A percentile compares a stretch with the other conserved stretches of the same genome.
phyloP scores from a whole-genome alignment of 2,113 vertebrate species.

The Pseudolaguvia tuberculata region DNA sequence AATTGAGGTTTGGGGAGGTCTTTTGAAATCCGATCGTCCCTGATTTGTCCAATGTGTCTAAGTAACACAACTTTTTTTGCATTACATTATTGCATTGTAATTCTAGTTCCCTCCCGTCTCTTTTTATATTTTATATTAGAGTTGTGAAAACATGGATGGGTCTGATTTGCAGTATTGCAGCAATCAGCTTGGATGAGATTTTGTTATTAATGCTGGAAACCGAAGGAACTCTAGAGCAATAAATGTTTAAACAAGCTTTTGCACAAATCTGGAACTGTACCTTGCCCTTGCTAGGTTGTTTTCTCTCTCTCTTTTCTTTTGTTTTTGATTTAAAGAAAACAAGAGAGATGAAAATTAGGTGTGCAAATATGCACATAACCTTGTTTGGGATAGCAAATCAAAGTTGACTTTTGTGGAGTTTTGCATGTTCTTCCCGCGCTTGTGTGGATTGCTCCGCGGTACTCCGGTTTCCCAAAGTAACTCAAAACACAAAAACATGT shows the following conservation, averaged over 20 bases:
- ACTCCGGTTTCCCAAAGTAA: too few species aligned
- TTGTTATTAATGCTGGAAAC: conserved; percentile 47
- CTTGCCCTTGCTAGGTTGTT: conserved; percentile 35
- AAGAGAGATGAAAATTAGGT: conserved; percentile 49
- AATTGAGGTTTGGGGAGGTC: conserved; percentile 60
- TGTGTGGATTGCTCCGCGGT: too few species aligned
- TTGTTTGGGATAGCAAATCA: conserved; percentile 45
- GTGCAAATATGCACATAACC: conserved; percentile 53
- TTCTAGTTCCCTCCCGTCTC: conserved; percentile 8
- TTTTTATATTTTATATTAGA: conserved; percentile 35
- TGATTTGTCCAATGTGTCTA: conserved; percentile 38
- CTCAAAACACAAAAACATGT: too few species aligned
- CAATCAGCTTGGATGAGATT: conserved; percentile 48
- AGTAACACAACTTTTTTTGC: conserved; percentile 33
- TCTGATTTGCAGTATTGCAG: conserved; percentile 55
- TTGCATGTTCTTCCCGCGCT: too few species aligned
- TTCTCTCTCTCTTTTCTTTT: not conserved
- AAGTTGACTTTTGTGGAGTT: conserved; percentile 37
- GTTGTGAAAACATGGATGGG: conserved; percentile 49
- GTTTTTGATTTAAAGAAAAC: conserved; percentile 36
- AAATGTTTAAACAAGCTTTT: conserved; percentile 49
- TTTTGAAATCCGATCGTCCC: conserved; percentile 42
- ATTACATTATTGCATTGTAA: conserved; percentile 32
- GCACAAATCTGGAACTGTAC: conserved; percentile 48
- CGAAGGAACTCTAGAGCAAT: conserved; percentile 49